phyloP scores from a whole-genome alignment of 1,140 invertebrate species.

The Drosophila nasuta region DNA sequence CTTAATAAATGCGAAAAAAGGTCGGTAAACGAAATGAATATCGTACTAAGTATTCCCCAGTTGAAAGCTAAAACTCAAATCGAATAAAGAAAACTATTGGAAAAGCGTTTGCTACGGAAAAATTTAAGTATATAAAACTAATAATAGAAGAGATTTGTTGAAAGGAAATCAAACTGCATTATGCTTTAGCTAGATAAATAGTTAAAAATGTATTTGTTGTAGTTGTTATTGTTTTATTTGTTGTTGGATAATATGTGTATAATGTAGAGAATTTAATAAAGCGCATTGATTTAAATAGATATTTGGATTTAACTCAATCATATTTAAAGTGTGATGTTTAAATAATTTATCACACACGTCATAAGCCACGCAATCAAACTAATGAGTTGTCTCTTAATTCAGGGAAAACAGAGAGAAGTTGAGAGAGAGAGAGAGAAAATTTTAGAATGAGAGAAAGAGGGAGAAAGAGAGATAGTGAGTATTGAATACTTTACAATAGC shows the following conservation, averaged over 20 bases:
- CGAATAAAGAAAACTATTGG: constrained; percentile 45
- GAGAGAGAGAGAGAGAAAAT: background rate
- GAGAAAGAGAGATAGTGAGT: background rate
- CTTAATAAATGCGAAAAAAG: constrained; percentile 63
- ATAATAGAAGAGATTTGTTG: constrained; percentile 66
- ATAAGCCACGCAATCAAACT: constrained; percentile 58
- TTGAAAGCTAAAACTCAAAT: constrained; percentile 60
- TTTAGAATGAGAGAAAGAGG: background rate
- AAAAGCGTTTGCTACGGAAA: constrained; percentile 52
- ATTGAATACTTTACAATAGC: constrained; percentile 47
- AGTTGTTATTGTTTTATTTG: constrained; percentile 24
- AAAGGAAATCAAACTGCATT: constrained; percentile 64
- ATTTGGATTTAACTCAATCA: constrained; percentile 59
- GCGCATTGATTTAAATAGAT: constrained; percentile 57
- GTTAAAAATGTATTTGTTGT: constrained; percentile 48
- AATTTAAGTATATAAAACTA: constrained; percentile 42
- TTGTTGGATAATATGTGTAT: constrained; percentile 47
- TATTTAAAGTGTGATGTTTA: constrained; percentile 78
- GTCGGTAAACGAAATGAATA: constrained; percentile 25
- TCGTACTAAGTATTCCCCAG: constrained; percentile 7
- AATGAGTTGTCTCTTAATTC: constrained; percentile 29
- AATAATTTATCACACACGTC: constrained; percentile 85
- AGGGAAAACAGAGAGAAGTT: background rate
- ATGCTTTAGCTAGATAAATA: constrained; percentile 51
- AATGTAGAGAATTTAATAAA: constrained; percentile 64